Evolutionary conservation across 2,888 invertebrate species (phyloP), one percentile per base, ranked within the genome.

Genomic region (Tachina lurida): DNA sequence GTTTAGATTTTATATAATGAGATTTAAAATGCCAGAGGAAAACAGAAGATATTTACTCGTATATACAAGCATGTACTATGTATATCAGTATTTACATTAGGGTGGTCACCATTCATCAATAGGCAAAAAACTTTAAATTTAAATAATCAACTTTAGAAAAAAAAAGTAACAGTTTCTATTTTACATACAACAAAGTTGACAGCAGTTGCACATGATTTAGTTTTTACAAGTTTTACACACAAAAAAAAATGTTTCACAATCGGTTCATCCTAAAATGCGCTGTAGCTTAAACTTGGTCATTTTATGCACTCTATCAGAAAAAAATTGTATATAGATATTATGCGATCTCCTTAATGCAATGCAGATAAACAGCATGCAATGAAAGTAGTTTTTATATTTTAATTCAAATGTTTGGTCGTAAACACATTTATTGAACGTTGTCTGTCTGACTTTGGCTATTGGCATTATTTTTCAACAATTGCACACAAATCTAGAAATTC

Each of bases 361-460:
- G n/a, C 31, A 31, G 31, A 31, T 31, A 31, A 31, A 31, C 31
- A 7, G 17, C 17, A n/a, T 73, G 10, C 43, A 52, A 43, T 17
- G n/a, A 22, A 62, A 71, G 63, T 41, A 45, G 31, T 60, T 68
- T 63, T 52, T 47, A 39, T 49, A 56, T 70, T 75, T 81, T 45
- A 45, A 54, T 68, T 58, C 15, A 45, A 74, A 74, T 74, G n/a
- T 63, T 75, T 58, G 47, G 76, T 76, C 41, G 62, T 62, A 68
- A 71, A 47, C 65, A 71, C 65, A 74, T 81, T 65, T 82, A 78
- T 70, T 85, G 77, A 60, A 74, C 78, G 78, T 75, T 70, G 71
- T 67, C 62, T 70, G 71, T 67, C 62, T 86, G 85, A 86, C 85
- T 86, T 86, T 86, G 85, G 78, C 75, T 82, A 70, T 82, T 86